Base-by-base conservation (phyloP, 2,888 invertebrate species). In the Alcis repandata region DNA sequence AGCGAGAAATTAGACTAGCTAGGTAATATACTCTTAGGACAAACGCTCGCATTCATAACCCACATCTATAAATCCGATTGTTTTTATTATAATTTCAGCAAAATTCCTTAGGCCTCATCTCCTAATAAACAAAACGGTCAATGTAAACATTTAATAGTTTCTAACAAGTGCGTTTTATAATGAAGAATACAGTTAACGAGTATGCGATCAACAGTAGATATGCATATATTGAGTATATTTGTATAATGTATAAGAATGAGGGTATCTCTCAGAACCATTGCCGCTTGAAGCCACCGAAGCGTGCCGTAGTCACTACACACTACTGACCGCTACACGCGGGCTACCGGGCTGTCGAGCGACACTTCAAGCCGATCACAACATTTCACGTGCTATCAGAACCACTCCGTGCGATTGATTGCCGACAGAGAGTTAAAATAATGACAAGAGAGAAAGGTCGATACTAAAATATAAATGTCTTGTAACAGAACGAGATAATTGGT, bases 281-380 rank as follows among this genome's bases (percentile, higher is more conserved):
- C 84, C 88, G 86, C 86, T 77, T 70, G 68, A 92, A 92, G 91
- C 91, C 89, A 89, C 87, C 80, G 83, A 92, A 93, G 92, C 91
- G 88, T 90, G 89, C 89, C 89, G 89, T 87, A 85, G 88, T 87
- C 88, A 90, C 91, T 91, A 91, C 88, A 87, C 88, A 88, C 91
- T 92, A 92, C 88, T 76, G 70, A 79, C 83, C 84, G 84, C 84
- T 74, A 77, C 65, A 60, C 68, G 77, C 78, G 77, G 75, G 68
- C 77, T 76, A 75, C 74, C 71, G 60, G 76, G 80, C 89, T 88
- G 90, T 92, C 92, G 92, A 92, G 92, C 92, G 86, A 91, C 90
- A 92, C 90, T 91, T 92, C 92, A 91, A 91, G 87, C 77, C 82
- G 75, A 51, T 54, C 54, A 59, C 64, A 64, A 59, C 49, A 64